Conservation (phyloP, 1,140 invertebrate species). For the Lordiphosa clarofinis region DNA sequence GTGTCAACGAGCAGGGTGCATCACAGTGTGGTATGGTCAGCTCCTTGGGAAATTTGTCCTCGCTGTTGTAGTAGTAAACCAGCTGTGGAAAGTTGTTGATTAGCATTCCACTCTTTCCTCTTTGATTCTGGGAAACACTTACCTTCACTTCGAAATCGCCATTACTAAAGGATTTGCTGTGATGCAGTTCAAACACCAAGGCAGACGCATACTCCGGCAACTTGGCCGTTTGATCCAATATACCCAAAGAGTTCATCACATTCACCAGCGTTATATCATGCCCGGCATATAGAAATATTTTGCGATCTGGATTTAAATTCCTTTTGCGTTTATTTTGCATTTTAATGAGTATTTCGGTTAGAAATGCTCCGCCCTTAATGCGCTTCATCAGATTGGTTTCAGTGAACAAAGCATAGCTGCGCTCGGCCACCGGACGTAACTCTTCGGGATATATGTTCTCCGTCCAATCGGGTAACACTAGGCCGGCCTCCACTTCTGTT, state of each 20-base stretch:
- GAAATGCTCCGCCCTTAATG: constrained; percentile 85
- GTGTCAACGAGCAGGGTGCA: constrained; percentile 79
- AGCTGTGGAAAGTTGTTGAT: constrained; percentile 22
- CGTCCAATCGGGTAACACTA: constrained; percentile 87
- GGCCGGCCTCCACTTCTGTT: constrained; percentile 84
- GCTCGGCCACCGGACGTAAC: constrained; percentile 84
- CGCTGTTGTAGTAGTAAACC: constrained; percentile 78
- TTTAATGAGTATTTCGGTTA: constrained; percentile 80
- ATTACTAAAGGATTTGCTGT: constrained; percentile 74
- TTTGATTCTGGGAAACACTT: neutral
- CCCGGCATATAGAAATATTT: constrained; percentile 84
- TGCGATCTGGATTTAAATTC: constrained; percentile 74
- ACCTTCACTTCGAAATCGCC: constrained; percentile 81
- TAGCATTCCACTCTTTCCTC: constrained; percentile 6
- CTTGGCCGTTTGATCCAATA: constrained; percentile 81
- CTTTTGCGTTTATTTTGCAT: constrained; percentile 78
- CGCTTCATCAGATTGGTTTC: constrained; percentile 86
- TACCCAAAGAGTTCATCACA: constrained; percentile 85
- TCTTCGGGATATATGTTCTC: constrained; percentile 85
- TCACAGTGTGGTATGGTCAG: constrained; percentile 81
- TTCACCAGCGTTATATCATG: constrained; percentile 89
- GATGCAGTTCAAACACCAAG: constrained; percentile 85
- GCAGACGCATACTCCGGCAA: constrained; percentile 87
- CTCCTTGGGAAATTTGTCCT: constrained; percentile 77
- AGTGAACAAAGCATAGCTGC: constrained; percentile 86